phyloP scores from a whole-genome alignment of 2,888 invertebrate species.

The Napeogenes sylphis region DNA sequence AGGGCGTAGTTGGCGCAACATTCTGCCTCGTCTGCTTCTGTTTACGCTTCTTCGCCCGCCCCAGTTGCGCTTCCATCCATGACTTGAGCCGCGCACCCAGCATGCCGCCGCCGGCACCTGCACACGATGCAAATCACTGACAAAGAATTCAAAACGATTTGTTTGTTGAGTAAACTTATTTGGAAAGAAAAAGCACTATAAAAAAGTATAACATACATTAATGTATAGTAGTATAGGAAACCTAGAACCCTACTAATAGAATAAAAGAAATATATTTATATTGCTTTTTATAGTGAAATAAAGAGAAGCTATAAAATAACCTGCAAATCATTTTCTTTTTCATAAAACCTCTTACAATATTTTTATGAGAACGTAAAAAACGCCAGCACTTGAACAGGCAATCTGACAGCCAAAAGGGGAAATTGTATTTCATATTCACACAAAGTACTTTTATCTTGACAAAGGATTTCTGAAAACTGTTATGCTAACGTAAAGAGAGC shows the following conservation, averaged over 20 bases:
- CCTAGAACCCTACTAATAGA: no score
- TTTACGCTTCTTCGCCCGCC: constrained; percentile 80
- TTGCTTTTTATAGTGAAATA: neutral
- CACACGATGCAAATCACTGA: constrained; percentile 20
- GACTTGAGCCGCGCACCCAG: constrained; percentile 86
- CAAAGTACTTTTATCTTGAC: constrained; percentile 32
- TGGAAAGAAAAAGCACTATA: constrained; percentile 13
- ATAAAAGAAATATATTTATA: neutral
- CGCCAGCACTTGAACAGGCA: neutral
- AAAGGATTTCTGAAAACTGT: constrained; percentile 44
- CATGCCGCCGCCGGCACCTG: constrained; percentile 78
- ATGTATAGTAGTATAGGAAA: neutral
- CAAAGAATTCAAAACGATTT: constrained; percentile 21
- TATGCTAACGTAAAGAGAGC: constrained; percentile 39
- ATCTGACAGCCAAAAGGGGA: constrained; percentile 20
- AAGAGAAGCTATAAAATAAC: no score
- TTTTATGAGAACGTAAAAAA: neutral
- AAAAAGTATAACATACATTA: neutral
- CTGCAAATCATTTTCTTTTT: neutral
- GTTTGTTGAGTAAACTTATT: constrained; percentile 16
- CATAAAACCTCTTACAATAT: neutral
- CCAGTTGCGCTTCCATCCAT: constrained; percentile 87
- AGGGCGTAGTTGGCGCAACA: constrained; percentile 45
- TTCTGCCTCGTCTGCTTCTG: constrained; percentile 58
- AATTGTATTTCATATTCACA: constrained; percentile 27